Conservation (phyloP, 2,797 vertebrate species). For the Arnoldichthys spilopterus region DNA sequence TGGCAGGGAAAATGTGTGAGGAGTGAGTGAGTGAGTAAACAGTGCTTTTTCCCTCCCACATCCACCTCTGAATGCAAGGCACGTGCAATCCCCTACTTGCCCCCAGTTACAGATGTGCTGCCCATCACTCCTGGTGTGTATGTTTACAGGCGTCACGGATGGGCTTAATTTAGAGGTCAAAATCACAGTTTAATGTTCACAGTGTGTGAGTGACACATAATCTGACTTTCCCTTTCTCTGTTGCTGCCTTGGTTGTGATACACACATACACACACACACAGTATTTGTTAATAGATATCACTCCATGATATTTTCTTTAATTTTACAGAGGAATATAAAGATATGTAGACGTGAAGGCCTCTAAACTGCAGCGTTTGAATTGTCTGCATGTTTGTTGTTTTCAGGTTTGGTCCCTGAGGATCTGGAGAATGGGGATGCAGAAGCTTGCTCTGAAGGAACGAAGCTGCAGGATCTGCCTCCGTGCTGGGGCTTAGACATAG, state of each 20-base stretch:
- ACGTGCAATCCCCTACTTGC: too few species aligned
- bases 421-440: conserved; percentile 83
- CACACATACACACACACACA: neutral
- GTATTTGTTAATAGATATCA: neutral
- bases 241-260: neutral
- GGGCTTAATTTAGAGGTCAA: too few species aligned
- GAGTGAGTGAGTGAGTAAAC: too few species aligned
- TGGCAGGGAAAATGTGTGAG: too few species aligned
- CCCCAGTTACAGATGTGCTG: too few species aligned
- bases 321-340: neutral
- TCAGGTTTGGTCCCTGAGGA: conserved; percentile 93
- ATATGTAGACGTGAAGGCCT: neutral
- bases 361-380: neutral
- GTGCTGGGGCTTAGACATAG: conserved; percentile 97
- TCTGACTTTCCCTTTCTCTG: too few species aligned
- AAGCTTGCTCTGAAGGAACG: conserved; percentile 85
- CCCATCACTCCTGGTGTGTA: too few species aligned
- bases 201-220: too few species aligned
- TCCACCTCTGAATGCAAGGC: too few species aligned
- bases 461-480: conserved; percentile 96
- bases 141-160: too few species aligned
- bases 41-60: too few species aligned
- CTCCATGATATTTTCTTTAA: neutral
- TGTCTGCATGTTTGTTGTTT: conserved; percentile 20
- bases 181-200: too few species aligned